phyloP scores from a whole-genome alignment of 2,113 vertebrate genomes.

The Copsychus sechellarum region DNA sequence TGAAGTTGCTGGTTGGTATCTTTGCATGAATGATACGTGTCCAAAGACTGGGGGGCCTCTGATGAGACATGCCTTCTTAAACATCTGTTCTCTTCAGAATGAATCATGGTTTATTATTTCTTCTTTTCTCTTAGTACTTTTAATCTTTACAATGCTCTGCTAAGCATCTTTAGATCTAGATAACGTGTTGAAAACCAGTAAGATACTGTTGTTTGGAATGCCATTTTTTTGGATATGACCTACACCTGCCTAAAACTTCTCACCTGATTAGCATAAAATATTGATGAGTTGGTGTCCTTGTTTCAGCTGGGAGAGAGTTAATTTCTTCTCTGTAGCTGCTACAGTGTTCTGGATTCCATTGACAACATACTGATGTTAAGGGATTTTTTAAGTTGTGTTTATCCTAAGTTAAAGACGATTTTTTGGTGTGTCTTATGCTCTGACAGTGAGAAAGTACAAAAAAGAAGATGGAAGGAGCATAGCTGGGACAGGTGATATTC shows the following conservation, averaged over 20 bases:
- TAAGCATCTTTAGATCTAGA: neutral
- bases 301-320: neutral
- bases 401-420: neutral
- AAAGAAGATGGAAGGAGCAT: neutral
- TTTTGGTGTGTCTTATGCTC: neutral
- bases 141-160: neutral
- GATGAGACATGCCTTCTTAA: neutral
- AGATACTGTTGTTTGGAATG: neutral
- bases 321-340: neutral
- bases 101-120: neutral
- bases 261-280: neutral
- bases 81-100: neutral
- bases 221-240: neutral
- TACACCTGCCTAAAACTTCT: neutral
- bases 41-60: neutral
- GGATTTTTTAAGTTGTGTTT: neutral
- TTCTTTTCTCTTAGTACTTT: neutral
- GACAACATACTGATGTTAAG: neutral
- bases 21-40: neutral
- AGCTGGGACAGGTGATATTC: neutral
- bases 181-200: neutral
- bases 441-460: neutral
- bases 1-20: neutral
- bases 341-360: neutral
- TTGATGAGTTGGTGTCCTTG: neutral